Evolutionary conservation across 2,797 vertebrate genomes (phyloP).

Genomic region (Helostoma temminkii): DNA sequence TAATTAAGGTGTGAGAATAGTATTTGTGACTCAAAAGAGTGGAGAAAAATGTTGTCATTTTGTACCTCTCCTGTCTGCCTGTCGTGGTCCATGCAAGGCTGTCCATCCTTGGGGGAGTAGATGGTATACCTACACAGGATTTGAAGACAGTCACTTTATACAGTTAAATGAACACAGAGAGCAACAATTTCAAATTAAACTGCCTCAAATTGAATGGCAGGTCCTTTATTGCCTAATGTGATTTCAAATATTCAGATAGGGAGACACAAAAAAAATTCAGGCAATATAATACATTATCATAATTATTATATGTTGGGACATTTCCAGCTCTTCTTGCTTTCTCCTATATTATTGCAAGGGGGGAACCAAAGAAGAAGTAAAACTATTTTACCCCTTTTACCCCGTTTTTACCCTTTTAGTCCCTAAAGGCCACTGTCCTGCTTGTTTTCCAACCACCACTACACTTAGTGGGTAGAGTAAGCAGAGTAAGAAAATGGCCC

Average conservation of each 20-base stretch:
- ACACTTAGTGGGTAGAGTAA: too few relatives aligned
- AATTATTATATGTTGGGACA: not conserved
- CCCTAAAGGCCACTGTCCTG: too few relatives aligned
- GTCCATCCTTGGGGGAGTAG: conserved; percentile 97
- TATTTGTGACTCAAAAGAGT: not conserved
- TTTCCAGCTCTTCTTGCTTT: not conserved
- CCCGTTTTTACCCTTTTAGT: too few relatives aligned
- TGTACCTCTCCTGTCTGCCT: conserved; percentile 98
- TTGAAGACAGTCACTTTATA: conserved; percentile 4
- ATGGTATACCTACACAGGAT: conserved; percentile 90
- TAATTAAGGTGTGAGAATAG: not conserved
- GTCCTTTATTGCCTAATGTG: not conserved
- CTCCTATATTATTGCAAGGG: not conserved
- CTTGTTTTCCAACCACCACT: too few relatives aligned
- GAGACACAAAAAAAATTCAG: not conserved
- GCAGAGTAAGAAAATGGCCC: too few relatives aligned
- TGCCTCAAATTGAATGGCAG: not conserved
- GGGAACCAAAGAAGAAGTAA: not conserved
- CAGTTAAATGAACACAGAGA: not conserved
- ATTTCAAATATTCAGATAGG: conserved; percentile 2
- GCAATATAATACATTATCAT: not conserved
- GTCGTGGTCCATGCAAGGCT: conserved; percentile 99
- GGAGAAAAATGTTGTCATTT: too few relatives aligned
- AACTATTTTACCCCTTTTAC: rapidly evolving
- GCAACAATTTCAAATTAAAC: conserved; percentile 3